Base-by-base conservation (phyloP, 2,113 vertebrate species). In the Anolis sagrei region DNA sequence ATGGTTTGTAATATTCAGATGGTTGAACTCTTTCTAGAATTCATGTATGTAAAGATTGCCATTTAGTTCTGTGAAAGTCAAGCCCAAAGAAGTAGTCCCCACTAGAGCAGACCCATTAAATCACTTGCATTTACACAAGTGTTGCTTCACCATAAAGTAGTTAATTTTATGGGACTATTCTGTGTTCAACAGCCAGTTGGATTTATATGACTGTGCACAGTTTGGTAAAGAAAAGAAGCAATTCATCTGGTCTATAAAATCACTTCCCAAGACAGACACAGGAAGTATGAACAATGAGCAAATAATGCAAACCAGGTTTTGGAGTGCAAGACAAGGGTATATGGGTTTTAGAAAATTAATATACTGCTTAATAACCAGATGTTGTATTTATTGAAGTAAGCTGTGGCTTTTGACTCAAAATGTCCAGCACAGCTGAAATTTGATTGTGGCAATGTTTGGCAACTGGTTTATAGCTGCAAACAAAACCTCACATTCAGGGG, bases 1-100 rank as follows among this genome's bases (percentile, higher is more conserved):
- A 77, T 84, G 13, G 82, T 89, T 88, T 64, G 79, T 27, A 79
- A 84, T 32, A 16, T 39, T 58, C 80, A 39, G 16, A 5, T 7
- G 0, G 58, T 84, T 73, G 34, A 82, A 89, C 73, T 81, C 48
- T 76, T 87, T 54, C 5, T 83, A 0, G 29, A 14, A 76, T 81
- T 66, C 48, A 9, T 72, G 14, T 51, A 21, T 82, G 70, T 21
- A 91, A 39, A 61, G 82, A 83, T 76, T 70, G 72, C 25, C 48
- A 44, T 58, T 44, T 61, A 9, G 82, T 58, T 64, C 7, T 66
- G 3, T 85, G 34, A 69, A 13, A 70, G 51, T 44, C 5, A 44
- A 44, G 39, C 39, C 39, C 39, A 44, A 44, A 44, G 2, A 44
- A 44, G 39, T 44, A 44, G 39, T 44, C 39, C 39, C 39, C 39